A percentile compares a stretch with the other conserved stretches of the same genome.
These are phyloP conservation scores for Achroia grisella DNA, from an alignment of 1,140 invertebrate genomes.

Conservation along the genomic window DNA sequence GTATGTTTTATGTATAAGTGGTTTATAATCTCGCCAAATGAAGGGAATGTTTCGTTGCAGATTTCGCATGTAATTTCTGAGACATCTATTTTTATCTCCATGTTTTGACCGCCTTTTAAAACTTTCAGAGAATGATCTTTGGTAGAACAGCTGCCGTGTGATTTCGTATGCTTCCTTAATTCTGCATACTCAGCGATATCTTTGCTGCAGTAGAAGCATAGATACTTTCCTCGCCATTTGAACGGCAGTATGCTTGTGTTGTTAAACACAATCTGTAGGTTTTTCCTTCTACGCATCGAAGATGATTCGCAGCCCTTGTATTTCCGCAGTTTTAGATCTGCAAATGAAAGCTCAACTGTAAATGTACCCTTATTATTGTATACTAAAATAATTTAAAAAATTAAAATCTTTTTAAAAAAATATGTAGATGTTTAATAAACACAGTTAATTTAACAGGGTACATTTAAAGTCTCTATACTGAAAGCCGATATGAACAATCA, in stretches of 20 bases:
- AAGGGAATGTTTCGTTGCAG: conserved; percentile 36
- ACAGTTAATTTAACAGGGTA: conserved; percentile 36
- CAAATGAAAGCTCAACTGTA: conserved; percentile 52
- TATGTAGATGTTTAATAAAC: neutral
- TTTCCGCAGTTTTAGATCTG: conserved; percentile 52
- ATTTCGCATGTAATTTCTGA: conserved; percentile 46
- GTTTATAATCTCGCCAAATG: conserved; percentile 34
- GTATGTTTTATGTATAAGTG: conserved; percentile 49
- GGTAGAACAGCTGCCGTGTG: conserved; percentile 46
- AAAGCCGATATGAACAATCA: too few relatives aligned
- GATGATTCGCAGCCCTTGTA: conserved; percentile 44
- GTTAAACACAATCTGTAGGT: conserved; percentile 57
- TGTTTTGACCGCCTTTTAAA: conserved; percentile 53
- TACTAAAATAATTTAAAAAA: conserved; percentile 5
- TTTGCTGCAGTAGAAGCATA: conserved; percentile 62
- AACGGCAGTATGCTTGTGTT: conserved; percentile 60
- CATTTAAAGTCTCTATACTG: conserved; percentile 47
- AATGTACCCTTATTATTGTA: conserved; percentile 52
- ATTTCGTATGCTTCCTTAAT: conserved; percentile 48
- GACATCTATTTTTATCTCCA: conserved; percentile 63
- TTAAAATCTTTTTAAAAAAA: neutral
- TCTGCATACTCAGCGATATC: conserved; percentile 41
- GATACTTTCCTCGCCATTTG: conserved; percentile 62
- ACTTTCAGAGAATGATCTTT: conserved; percentile 53
- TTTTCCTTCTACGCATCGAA: conserved; percentile 50